Evolutionary conservation across 64 coral and sea anemone genomes (phyloP).

Genomic region (Hydrozoanthus tunicans): DNA sequence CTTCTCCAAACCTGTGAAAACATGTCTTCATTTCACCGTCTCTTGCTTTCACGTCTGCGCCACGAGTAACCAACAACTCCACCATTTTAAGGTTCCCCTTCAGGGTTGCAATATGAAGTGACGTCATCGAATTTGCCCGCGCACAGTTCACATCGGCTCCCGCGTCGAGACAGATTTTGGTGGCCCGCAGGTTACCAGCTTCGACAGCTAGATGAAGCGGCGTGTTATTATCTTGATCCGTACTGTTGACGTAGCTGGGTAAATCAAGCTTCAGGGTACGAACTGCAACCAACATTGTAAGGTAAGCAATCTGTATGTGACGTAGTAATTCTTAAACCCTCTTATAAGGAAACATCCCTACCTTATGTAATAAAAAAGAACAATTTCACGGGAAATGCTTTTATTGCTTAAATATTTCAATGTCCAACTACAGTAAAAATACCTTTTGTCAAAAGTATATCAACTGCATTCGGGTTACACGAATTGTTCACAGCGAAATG

Average conservation of each 20-base stretch:
- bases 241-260: conserved; percentile 5
- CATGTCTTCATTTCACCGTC: conserved; percentile 44
- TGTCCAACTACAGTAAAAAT: background rate
- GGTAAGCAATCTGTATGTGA: background rate
- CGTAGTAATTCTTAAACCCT: background rate
- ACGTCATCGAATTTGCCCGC: conserved; percentile 4
- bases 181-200: background rate
- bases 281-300: background rate
- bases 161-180: background rate
- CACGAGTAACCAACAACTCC: background rate
- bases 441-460: conserved; percentile 41
- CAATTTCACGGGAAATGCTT: background rate
- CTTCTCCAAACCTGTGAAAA: conserved; percentile 21
- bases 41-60: conserved; percentile 16
- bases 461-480: background rate
- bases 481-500: conserved; percentile 33
- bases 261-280: background rate
- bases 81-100: conserved; percentile 33
- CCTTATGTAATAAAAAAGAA: background rate
- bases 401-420: background rate
- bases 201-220: conserved; percentile 34
- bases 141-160: conserved; percentile 29
- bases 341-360: background rate
- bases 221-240: conserved; percentile 29
- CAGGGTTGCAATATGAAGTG: conserved; percentile 23